Conservation (phyloP, 2,797 vertebrate genomes). For the Lacerta bilineata region DNA sequence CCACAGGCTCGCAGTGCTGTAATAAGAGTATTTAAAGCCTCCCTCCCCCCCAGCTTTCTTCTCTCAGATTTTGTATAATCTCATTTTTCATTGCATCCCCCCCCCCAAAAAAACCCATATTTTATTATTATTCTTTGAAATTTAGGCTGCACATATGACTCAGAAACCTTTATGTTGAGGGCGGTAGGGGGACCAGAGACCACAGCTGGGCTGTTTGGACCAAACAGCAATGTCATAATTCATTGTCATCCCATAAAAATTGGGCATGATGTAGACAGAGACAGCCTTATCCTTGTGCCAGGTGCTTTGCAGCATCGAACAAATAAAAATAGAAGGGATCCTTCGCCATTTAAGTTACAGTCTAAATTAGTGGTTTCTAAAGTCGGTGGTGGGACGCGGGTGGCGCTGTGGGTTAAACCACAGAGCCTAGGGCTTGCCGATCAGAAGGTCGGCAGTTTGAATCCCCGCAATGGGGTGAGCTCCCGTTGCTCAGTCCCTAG, state of each 20-base stretch:
- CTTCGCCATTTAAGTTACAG: not conserved
- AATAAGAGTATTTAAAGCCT: slow-evolving; percentile 64
- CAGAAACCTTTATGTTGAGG: slow-evolving; percentile 24
- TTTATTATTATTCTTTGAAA: not conserved
- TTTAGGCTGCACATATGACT: slow-evolving; percentile 10
- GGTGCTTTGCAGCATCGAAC: not conserved
- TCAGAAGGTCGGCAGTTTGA: no score
- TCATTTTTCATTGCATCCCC: slow-evolving; percentile 54
- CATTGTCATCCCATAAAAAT: no score
- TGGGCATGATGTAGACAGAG: not conserved
- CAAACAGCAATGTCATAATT: slow-evolving; percentile 1
- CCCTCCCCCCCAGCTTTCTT: slow-evolving; percentile 15
- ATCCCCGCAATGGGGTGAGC: no score
- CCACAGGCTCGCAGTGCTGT: slow-evolving; percentile 42
- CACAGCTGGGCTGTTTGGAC: slow-evolving; percentile 30
- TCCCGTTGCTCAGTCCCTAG: no score
- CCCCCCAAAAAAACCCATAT: slow-evolving; percentile 27
- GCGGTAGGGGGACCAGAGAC: not conserved
- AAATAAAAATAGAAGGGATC: not conserved
- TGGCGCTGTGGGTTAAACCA: no score
- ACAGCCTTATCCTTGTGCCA: not conserved
- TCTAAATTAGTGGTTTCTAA: no score
- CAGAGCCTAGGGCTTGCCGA: no score
- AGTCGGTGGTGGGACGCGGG: no score
- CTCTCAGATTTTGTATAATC: slow-evolving; percentile 66